These are phyloP conservation scores for Brachionus asplanchnoidis DNA, from an alignment of 1,140 invertebrate species.

Conservation along the genomic window DNA sequence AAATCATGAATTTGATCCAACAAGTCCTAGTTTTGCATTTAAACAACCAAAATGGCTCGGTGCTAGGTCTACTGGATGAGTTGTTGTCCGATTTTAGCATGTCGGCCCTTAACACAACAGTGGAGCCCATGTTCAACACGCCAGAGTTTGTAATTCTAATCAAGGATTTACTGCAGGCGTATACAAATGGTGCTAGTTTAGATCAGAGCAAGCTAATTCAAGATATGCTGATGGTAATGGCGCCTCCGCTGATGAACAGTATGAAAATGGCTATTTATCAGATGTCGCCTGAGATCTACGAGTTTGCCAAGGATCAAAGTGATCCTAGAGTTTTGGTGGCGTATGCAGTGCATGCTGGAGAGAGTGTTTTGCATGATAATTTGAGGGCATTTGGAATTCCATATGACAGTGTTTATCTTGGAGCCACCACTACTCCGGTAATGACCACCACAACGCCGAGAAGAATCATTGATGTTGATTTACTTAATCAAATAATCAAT, in stretches of 20 bases:
- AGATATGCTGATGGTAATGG: background rate
- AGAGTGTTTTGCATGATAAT: background rate
- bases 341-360: slow-evolving; percentile 3
- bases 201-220: background rate
- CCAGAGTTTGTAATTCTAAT: background rate
- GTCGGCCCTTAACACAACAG: background rate
- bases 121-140: background rate
- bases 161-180: background rate
- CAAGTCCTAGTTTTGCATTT: background rate
- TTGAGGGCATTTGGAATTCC: background rate
- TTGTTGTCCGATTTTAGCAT: background rate
- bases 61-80: background rate
- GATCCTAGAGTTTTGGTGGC: background rate
- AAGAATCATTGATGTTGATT: background rate
- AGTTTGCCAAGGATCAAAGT: background rate
- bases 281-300: background rate
- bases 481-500: background rate
- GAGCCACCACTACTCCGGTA: background rate
- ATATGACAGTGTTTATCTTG: background rate
- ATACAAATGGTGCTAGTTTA: background rate
- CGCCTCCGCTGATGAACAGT: background rate
- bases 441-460: background rate
- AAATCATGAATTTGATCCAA: background rate
- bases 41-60: background rate
- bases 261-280: background rate